Evolutionary conservation across 2,797 vertebrate genomes (phyloP), one percentile per base, ranked within the genome.

Genomic region (Microcaecilia unicolor): DNA sequence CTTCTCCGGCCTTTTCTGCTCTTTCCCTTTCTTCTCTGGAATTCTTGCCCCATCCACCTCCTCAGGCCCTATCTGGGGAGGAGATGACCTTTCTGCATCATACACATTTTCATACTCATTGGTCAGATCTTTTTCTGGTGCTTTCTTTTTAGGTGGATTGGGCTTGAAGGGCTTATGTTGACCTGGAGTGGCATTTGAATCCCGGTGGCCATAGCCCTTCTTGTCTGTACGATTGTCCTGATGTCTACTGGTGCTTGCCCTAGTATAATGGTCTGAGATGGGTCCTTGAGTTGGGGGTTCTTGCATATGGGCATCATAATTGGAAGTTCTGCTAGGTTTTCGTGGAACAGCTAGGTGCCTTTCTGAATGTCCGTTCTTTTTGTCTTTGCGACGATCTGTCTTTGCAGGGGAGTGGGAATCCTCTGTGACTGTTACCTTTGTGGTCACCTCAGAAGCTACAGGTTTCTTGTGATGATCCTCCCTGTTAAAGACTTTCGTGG

Each of bases 61-160:
- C 51, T 86, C 87, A 36, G n/a, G n/a, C n/a, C 84, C 86, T 6
- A 79, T 68, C 19, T 78, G 69, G 3, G 71, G 50, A 13, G 48
- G 58, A 1, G 83, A 80, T 2, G 89, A 79, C 44, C 48, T 74
- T 44, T 78, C 70, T 0, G 50, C 54, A 15, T 89, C 84, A 3
- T 85, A 80, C 57, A 85, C 93, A 31, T 88, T 86, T 52, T 93
- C 90, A 1, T 94, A 89, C 41, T 89, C 87, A 15, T 91, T 93
- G 19, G 64, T 91, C 22, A 91, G 49, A 57, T 85, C 74, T 73
- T 86, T 82, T n/a, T 65, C 58, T 34, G 76, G 78, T 1, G 48
- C 62, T 59, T 87, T 96, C 70, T 76, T 93, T 71, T 83, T 90
- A 31, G 67, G 45, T 10, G 72, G 46, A 37, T 88, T 95, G 37